Evolutionary conservation across 2,113 vertebrate genomes (phyloP), one percentile per base, ranked within the genome.

Genomic region (Saccopteryx bilineata): DNA sequence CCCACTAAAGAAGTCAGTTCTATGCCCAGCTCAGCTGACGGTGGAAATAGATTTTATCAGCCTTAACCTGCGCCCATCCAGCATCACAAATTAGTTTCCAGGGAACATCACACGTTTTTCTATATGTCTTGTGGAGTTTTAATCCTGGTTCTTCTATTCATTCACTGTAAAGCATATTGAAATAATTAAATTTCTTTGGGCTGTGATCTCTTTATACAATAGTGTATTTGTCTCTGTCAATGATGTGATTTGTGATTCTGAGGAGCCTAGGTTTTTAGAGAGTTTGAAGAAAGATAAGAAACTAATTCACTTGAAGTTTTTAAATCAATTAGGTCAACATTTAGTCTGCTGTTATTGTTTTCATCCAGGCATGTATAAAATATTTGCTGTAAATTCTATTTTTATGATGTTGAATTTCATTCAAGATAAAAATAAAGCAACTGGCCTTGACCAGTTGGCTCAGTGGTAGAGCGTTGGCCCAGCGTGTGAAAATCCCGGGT

Each of bases 361-460:
- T 8, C 2, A 63, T 13, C 4, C 54, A 78, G 26, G 10, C 9
- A 54, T 60, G 26, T 68, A 24, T 54, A 68, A 95, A 58, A 21
- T 56, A 61, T 86, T 74, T 89, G 28, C 46, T 48, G 31, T 48
- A 89, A 82, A 84, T 74, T 83, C 65, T 74, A 14, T 46, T 61
- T 83, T 76, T 71, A 63, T 85, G 82, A 60, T 63, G 28, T 7
- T 68, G 31, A 69, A 28, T 89, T 33, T 48, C 52, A 60, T 90
- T 63, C 52, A 79, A 58, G 69, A 39, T 68, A 80, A 90, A 90
- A 87, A 75, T 50, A 76, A 95, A 39, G 39, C 39, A 39, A 39
- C 39, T 39, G 39, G 39, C 39, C 39, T 39, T 39, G 39, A 3
- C 39, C 39, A 39, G 39, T 39, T 39, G 39, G 39, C 39, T 39